Conservation (phyloP, 2,888 invertebrate species). For the Diadromus collaris region DNA sequence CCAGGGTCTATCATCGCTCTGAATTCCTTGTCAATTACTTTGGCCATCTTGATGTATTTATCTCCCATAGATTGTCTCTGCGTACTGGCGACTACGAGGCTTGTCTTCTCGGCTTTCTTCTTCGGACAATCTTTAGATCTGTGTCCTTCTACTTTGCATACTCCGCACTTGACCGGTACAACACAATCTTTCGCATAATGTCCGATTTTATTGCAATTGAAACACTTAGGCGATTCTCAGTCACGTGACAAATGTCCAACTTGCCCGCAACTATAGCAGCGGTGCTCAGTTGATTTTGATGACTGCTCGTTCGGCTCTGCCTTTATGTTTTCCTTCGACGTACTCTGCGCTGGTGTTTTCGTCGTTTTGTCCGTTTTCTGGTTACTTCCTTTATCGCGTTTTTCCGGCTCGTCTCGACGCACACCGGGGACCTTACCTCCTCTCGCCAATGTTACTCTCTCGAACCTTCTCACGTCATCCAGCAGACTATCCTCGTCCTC, state of each 20-base stretch:
- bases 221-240: conserved; percentile 18
- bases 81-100: conserved; percentile 17
- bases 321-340: conserved; percentile 4
- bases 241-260: conserved; percentile 22
- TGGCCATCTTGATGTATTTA: conserved; percentile 22
- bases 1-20: conserved; percentile 23
- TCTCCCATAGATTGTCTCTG: background rate
- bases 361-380: conserved; percentile 7
- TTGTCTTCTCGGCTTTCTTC: conserved; percentile 14
- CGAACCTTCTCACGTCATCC: conserved; percentile 21
- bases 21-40: conserved; percentile 24
- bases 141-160: conserved; percentile 20
- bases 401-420: conserved; percentile 21
- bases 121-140: conserved; percentile 22
- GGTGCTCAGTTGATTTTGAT: conserved; percentile 4
- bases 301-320: conserved; percentile 22
- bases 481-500: conserved; percentile 22
- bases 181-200: conserved; percentile 13
- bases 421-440: conserved; percentile 17
- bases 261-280: conserved; percentile 9
- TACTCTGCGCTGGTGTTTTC: conserved; percentile 3
- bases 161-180: conserved; percentile 13
- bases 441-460: conserved; percentile 22
- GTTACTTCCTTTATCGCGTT: conserved; percentile 26
- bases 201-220: conserved; percentile 15